These are phyloP conservation scores for Rhopilema esculentum DNA, from an alignment of 30 jellyfish, hydroid and myxozoan species.

Conservation along the genomic window DNA sequence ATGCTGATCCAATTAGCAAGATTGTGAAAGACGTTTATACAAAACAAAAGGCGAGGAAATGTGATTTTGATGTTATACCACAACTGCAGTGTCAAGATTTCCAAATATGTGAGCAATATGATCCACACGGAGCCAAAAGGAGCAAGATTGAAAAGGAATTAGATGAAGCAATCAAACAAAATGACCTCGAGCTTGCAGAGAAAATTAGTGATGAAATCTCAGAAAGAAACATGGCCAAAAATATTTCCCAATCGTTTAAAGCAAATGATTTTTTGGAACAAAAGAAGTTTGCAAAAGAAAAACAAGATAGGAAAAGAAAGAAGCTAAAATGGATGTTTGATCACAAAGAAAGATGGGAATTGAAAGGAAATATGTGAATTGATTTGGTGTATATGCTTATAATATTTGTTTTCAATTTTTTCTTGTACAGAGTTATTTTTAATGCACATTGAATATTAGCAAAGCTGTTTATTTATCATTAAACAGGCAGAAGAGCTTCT, in stretches of 20 bases:
- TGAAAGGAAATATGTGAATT: constrained; percentile 90
- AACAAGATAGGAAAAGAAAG: constrained; percentile 46
- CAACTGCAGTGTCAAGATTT: constrained; percentile 33
- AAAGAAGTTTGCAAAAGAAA: constrained; percentile 21
- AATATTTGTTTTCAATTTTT: too few species aligned
- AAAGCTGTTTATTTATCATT: too few species aligned
- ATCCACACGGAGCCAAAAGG: constrained; percentile 69
- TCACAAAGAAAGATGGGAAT: constrained; percentile 90
- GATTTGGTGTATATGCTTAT: too few species aligned
- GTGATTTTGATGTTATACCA: neutral
- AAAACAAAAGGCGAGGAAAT: neutral
- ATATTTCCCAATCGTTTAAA: constrained; percentile 40
- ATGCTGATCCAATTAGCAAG: neutral
- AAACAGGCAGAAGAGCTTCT: too few species aligned
- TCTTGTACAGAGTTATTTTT: too few species aligned
- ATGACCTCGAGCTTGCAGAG: constrained; percentile 77
- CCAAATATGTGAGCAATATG: constrained; percentile 49
- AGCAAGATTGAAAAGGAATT: constrained; percentile 78
- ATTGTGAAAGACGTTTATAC: neutral
- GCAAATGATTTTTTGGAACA: constrained; percentile 59
- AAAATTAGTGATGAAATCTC: constrained; percentile 72
- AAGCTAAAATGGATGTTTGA: constrained; percentile 87
- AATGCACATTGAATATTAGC: too few species aligned
- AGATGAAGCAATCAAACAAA: constrained; percentile 76
- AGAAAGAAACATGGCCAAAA: constrained; percentile 56